Conservation (phyloP, 2,888 invertebrate genomes). For the Melinaea menophilus region DNA sequence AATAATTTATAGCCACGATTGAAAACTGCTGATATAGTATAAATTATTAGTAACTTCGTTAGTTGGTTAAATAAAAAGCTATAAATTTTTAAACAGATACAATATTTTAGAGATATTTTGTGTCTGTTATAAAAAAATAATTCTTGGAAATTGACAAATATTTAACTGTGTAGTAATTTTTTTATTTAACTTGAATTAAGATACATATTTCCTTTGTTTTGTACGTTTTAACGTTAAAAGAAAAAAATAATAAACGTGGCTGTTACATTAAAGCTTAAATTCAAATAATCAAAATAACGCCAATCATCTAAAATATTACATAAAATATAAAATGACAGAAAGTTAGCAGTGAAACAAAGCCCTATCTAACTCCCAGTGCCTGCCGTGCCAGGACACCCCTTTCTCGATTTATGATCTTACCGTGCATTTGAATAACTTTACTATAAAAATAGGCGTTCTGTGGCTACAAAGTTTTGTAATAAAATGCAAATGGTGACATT, state of each 20-base stretch:
- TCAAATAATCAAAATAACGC: too few species aligned
- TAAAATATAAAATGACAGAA: slow-evolving; percentile 13
- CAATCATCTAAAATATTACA: neutral
- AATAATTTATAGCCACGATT: slow-evolving; percentile 15
- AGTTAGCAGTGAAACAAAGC: slow-evolving; percentile 4
- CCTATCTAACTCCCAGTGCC: slow-evolving; percentile 47
- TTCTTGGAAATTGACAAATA: too few species aligned
- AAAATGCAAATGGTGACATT: slow-evolving; percentile 75
- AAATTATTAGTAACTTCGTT: slow-evolving; percentile 32
- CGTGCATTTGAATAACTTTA: slow-evolving; percentile 75
- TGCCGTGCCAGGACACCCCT: slow-evolving; percentile 65
- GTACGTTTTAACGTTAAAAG: too few species aligned
- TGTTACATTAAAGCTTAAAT: too few species aligned
- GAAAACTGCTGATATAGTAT: slow-evolving; percentile 13
- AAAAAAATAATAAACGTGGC: too few species aligned
- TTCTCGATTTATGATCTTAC: slow-evolving; percentile 69
- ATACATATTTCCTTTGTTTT: too few species aligned
- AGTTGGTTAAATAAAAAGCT: neutral
- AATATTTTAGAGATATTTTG: neutral
- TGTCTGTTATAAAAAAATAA: neutral
- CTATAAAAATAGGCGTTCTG: slow-evolving; percentile 73
- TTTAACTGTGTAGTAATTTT: too few species aligned
- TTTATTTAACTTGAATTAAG: too few species aligned
- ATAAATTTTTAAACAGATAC: neutral
- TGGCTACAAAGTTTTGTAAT: slow-evolving; percentile 71